A percentile compares a stretch with the other conserved stretches of the same genome.
phyloP scores from a whole-genome alignment of 2,113 vertebrate genomes.

The Paratilapia polleni region DNA sequence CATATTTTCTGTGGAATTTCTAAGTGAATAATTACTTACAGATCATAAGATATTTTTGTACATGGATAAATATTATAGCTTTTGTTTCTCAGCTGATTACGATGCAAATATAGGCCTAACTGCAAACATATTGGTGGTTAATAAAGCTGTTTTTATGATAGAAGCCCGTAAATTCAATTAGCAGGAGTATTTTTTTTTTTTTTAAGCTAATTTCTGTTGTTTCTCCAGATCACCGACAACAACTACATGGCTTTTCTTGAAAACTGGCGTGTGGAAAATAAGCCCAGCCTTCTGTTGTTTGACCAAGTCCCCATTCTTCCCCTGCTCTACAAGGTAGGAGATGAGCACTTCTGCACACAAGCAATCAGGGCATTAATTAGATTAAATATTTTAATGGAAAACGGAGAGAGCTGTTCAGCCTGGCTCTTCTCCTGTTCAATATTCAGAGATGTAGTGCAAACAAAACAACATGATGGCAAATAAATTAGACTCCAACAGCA shows the following conservation, averaged over 20 bases:
- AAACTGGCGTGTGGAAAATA: conserved; percentile 91
- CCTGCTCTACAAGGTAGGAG: conserved; percentile 89
- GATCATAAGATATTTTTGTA: not conserved
- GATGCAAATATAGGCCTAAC: not conserved
- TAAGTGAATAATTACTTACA: not conserved
- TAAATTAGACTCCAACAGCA: not conserved
- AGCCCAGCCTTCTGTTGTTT: conserved; percentile 90
- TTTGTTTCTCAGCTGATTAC: not conserved
- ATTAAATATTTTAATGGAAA: not conserved
- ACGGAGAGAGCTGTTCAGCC: not conserved
- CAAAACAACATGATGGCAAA: not conserved
- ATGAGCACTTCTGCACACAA: not conserved
- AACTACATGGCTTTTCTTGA: conserved; percentile 89
- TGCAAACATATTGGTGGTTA: not conserved
- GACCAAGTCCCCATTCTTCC: conserved; percentile 86
- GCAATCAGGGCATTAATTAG: not conserved
- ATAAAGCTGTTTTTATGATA: too few relatives aligned
- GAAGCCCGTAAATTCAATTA: not conserved
- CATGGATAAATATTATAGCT: not conserved
- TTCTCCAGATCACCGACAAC: conserved; percentile 87
- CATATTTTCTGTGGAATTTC: not conserved
- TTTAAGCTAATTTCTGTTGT: not conserved
- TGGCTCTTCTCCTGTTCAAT: not conserved
- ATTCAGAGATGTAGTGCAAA: not conserved
- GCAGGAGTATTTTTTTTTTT: not conserved